Percentiles rank a stretch among this genome's conserved stretches.
These are phyloP conservation scores for Leptonema lineaticorne DNA, from an alignment of 1,140 invertebrate species.

Conservation along the genomic window DNA sequence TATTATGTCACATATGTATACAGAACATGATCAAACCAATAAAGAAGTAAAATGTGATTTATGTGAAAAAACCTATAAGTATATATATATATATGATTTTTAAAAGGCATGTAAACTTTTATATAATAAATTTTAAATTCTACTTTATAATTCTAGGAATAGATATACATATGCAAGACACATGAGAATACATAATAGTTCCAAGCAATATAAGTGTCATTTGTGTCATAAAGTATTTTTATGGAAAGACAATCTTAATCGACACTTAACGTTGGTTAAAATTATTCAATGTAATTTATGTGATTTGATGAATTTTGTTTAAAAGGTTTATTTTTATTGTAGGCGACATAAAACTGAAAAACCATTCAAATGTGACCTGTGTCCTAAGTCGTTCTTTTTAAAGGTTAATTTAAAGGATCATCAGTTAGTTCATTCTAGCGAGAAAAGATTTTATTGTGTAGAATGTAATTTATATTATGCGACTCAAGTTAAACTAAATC, in stretches of 20 bases:
- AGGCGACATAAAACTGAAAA: slow-evolving; percentile 35
- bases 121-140: slow-evolving; percentile 6
- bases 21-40: slow-evolving; percentile 35
- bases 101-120: not conserved
- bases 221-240: slow-evolving; percentile 38
- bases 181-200: slow-evolving; percentile 37
- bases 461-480: slow-evolving; percentile 39
- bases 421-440: slow-evolving; percentile 20
- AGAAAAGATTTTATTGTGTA: slow-evolving; percentile 36
- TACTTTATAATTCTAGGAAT: slow-evolving; percentile 27
- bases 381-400: slow-evolving; percentile 33
- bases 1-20: slow-evolving; percentile 38
- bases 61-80: slow-evolving; percentile 36
- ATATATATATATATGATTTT: not conserved
- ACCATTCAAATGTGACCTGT: slow-evolving; percentile 31
- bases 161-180: slow-evolving; percentile 36
- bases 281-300: not conserved
- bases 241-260: slow-evolving; percentile 39
- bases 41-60: slow-evolving; percentile 30
- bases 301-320: slow-evolving; percentile 1
- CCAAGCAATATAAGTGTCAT: slow-evolving; percentile 38
- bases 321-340: not conserved
- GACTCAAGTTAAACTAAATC: slow-evolving; percentile 36
- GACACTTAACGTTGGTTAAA: slow-evolving; percentile 35
- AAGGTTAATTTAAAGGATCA: slow-evolving; percentile 39